These are phyloP conservation scores for Euura saliciscinereae DNA, from an alignment of 1,140 invertebrate genomes.

Conservation along the genomic window DNA sequence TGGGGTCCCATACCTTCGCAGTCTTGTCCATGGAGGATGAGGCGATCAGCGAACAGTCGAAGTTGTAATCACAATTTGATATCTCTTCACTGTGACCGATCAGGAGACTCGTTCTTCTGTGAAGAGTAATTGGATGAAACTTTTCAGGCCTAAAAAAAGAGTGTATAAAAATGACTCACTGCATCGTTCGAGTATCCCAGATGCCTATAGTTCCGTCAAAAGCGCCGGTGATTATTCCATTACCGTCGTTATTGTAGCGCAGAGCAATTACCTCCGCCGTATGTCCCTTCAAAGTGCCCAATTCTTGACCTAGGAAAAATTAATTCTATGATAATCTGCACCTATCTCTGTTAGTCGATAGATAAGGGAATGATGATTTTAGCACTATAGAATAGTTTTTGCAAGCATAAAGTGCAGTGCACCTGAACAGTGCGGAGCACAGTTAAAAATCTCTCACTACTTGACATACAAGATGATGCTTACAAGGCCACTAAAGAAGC, in stretches of 20 bases:
- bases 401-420: too few relatives aligned
- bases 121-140: conserved; percentile 18
- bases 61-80: conserved; percentile 78
- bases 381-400: too few relatives aligned
- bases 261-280: conserved; percentile 76
- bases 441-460: too few relatives aligned
- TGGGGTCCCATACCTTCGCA: conserved; percentile 76
- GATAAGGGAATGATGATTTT: too few relatives aligned
- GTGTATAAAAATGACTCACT: conserved; percentile 58
- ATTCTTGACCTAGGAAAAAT: conserved; percentile 60
- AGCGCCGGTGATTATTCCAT: conserved; percentile 76
- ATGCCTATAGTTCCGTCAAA: conserved; percentile 78
- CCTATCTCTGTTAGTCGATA: too few relatives aligned
- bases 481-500: too few relatives aligned
- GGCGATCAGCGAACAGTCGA: conserved; percentile 72
- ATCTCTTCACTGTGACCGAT: conserved; percentile 75
- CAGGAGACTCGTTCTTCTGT: conserved; percentile 67
- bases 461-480: too few relatives aligned
- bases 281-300: conserved; percentile 69
- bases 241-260: conserved; percentile 73
- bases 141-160: too few relatives aligned
- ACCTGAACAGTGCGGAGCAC: too few relatives aligned
- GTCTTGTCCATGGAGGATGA: conserved; percentile 78
- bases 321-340: not conserved
- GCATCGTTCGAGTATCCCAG: conserved; percentile 75